A percentile compares a stretch with the other conserved stretches of the same genome.
phyloP scores from a whole-genome alignment of 2,113 vertebrate species.

The Apus apus region DNA sequence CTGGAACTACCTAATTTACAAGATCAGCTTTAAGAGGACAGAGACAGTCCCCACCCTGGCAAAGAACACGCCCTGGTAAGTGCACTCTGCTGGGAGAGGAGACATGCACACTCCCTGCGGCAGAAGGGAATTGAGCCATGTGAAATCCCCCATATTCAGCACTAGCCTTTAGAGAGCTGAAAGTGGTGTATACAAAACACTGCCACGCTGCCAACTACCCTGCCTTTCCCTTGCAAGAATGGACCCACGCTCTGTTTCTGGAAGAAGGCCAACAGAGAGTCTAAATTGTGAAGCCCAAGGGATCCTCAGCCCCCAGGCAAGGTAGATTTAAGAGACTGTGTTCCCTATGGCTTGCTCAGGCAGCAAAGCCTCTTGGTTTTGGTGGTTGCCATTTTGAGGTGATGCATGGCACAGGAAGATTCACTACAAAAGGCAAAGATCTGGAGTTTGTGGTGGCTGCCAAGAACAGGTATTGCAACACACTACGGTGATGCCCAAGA shows the following conservation, averaged over 20 bases:
- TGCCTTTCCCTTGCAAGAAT: slow-evolving; percentile 10
- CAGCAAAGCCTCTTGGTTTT: background rate
- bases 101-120: background rate
- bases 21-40: background rate
- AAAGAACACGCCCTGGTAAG: background rate
- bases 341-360: background rate
- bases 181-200: slow-evolving; percentile 2
- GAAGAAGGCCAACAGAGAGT: background rate
- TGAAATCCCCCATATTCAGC: background rate
- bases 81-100: background rate
- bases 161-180: background rate
- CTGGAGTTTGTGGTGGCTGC: background rate
- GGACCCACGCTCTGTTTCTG: slow-evolving; percentile 14
- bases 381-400: background rate
- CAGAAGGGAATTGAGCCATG: slow-evolving; percentile 31
- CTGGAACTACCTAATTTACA: background rate
- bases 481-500: background rate
- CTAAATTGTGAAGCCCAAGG: background rate
- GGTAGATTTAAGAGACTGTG: background rate
- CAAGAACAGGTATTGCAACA: background rate
- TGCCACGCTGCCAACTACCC: background rate
- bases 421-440: background rate
- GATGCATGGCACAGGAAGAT: background rate
- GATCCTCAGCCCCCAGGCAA: background rate
- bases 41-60: background rate